Conservation (phyloP, 2,113 vertebrate genomes). For the Romanogobio albipinnatus region DNA sequence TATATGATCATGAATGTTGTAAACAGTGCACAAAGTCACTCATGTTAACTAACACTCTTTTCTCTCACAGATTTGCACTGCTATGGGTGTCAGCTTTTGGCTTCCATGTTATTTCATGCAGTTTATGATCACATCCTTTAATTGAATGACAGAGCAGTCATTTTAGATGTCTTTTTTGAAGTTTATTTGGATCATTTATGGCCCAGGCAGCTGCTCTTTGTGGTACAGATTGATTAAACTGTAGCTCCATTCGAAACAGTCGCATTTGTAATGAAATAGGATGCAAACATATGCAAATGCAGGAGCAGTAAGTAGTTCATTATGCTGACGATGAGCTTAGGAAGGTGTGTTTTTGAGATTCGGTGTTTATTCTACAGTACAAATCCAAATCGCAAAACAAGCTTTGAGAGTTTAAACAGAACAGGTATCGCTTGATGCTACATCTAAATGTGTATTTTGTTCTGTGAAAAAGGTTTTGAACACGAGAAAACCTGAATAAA, state of each 20-base stretch:
- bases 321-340: constrained; percentile 9
- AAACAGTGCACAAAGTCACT: constrained; percentile 8
- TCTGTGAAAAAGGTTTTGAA: constrained; percentile 41
- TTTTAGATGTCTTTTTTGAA: constrained; percentile 2
- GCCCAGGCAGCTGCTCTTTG: constrained; percentile 6
- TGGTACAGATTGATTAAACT: constrained; percentile 13
- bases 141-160: background rate
- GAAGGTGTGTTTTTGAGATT: background rate
- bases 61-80: background rate
- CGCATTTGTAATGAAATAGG: background rate
- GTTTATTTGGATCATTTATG: background rate
- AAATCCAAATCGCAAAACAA: background rate
- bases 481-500: constrained; percentile 47
- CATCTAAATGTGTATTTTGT: constrained; percentile 50
- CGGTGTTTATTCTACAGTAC: constrained; percentile 34
- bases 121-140: background rate
- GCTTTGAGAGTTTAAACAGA: background rate
- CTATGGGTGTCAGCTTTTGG: background rate
- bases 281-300: background rate
- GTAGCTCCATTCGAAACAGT: background rate
- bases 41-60: background rate
- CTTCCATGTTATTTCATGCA: background rate
- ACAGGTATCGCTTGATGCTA: constrained; percentile 6
- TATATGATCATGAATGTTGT: background rate
- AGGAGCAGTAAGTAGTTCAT: background rate